Evolutionary conservation across 2,888 invertebrate species (phyloP).

Genomic region (Tetragnatha montana): DNA sequence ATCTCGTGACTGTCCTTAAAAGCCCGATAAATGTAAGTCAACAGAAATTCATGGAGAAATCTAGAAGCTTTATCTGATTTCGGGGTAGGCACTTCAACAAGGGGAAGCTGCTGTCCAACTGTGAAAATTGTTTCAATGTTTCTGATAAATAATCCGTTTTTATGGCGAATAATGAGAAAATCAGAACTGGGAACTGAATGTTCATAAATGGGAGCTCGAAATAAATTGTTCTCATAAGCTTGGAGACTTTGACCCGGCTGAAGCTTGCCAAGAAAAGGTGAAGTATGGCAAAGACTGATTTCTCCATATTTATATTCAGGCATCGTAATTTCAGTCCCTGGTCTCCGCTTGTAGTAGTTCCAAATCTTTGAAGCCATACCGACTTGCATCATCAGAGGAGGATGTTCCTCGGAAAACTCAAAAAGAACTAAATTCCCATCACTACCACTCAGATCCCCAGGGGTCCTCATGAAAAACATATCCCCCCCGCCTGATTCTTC

Average conservation of each 20-base stretch:
- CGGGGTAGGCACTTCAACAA: conserved; percentile 98
- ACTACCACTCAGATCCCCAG: conserved; percentile 93
- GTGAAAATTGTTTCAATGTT: conserved; percentile 92
- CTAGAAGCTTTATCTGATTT: conserved; percentile 99
- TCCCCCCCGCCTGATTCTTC: conserved; percentile 98
- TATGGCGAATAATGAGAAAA: conserved; percentile 93
- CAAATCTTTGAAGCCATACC: conserved; percentile 99
- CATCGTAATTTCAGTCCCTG: conserved; percentile 91
- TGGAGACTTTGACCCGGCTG: conserved; percentile 96
- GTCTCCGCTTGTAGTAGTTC: conserved; percentile 96
- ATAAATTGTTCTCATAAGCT: conserved; percentile 97
- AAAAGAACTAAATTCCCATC: conserved; percentile 90
- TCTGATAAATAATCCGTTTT: conserved; percentile 87
- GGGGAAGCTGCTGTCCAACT: conserved; percentile 96
- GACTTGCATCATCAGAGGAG: conserved; percentile 95
- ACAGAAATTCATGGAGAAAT: conserved; percentile 96
- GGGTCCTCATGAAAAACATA: conserved; percentile 98
- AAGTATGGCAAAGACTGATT: conserved; percentile 97
- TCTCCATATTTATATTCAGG: conserved; percentile 88
- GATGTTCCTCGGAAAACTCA: conserved; percentile 98
- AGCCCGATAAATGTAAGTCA: conserved; percentile 96
- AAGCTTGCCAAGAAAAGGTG: conserved; percentile 96
- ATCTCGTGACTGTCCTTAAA: conserved; percentile 97
- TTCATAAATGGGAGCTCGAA: conserved; percentile 94
- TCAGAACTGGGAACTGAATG: conserved; percentile 87